Conservation (phyloP, 2,113 vertebrate genomes). For the Leucopsar rothschildi region DNA sequence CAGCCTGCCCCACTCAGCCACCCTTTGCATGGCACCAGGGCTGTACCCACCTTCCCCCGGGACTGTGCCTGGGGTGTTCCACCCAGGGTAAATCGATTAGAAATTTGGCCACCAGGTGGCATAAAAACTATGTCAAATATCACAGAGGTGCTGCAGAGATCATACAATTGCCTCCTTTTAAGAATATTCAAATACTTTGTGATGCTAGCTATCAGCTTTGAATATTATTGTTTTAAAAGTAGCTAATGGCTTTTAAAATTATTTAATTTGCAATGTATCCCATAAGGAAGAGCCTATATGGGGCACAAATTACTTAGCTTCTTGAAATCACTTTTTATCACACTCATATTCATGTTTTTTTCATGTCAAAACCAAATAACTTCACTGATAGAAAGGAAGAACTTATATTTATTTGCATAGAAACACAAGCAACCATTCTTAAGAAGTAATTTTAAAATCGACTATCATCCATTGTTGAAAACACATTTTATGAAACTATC, state of each 20-base stretch:
- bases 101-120: constrained; percentile 59
- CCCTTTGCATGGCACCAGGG: neutral
- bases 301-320: neutral
- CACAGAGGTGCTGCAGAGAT: neutral
- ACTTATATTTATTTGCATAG: neutral
- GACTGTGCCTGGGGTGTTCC: neutral
- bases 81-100: neutral
- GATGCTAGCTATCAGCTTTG: neutral
- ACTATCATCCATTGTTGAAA: neutral
- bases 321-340: neutral
- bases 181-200: neutral
- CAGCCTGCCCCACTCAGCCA: neutral
- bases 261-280: neutral
- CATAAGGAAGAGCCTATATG: neutral
- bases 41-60: rapidly evolving
- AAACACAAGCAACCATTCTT: neutral
- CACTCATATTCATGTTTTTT: neutral
- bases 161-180: neutral
- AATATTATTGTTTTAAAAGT: neutral
- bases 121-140: constrained; percentile 55
- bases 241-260: neutral
- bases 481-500: neutral
- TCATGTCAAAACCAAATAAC: neutral
- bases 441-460: neutral
- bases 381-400: neutral